A percentile compares a stretch with the other conserved stretches of the same genome.
phyloP scores from a whole-genome alignment of 2,113 vertebrate genomes.

The Trichomycterus rosablanca region DNA sequence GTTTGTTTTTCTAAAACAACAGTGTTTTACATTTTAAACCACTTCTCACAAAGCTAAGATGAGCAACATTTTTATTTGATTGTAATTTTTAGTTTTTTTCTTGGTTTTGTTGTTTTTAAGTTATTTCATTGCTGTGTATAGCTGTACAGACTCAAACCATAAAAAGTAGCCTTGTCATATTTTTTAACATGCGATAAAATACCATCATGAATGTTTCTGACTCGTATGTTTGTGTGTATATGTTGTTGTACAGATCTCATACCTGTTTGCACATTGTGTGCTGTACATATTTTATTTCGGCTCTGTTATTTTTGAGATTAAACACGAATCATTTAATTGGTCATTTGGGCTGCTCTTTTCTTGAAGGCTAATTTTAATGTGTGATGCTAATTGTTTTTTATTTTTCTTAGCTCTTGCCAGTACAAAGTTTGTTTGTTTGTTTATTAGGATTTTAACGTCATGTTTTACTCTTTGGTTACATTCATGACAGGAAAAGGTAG shows the following conservation, averaged over 20 bases:
- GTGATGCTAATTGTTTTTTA: too few species aligned
- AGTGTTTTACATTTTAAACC: neutral
- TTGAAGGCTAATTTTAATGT: neutral
- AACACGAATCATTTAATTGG: conserved; percentile 65
- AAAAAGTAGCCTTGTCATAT: conserved; percentile 13
- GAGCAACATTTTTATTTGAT: too few species aligned
- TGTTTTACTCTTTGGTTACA: too few species aligned
- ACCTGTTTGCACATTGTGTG: conserved; percentile 77
- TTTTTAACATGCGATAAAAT: conserved; percentile 54
- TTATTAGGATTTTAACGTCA: too few species aligned
- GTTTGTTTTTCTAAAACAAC: conserved; percentile 7
- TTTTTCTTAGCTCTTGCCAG: too few species aligned
- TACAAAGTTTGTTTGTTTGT: too few species aligned
- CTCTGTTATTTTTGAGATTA: conserved; percentile 83
- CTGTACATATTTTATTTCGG: conserved; percentile 86
- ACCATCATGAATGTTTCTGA: conserved; percentile 38
- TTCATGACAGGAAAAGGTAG: too few species aligned
- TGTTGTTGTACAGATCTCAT: conserved; percentile 83
- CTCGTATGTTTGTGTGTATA: conserved; percentile 80
- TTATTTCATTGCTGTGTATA: conserved; percentile 71
- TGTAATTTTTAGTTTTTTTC: conserved; percentile 9
- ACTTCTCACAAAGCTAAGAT: too few species aligned
- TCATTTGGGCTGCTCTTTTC: conserved; percentile 20
- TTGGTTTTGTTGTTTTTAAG: conserved; percentile 46
- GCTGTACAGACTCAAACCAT: conserved; percentile 70